These are phyloP conservation scores for Vulpes vulpes DNA, from an alignment of 2,113 vertebrate species.

Conservation along the genomic window DNA sequence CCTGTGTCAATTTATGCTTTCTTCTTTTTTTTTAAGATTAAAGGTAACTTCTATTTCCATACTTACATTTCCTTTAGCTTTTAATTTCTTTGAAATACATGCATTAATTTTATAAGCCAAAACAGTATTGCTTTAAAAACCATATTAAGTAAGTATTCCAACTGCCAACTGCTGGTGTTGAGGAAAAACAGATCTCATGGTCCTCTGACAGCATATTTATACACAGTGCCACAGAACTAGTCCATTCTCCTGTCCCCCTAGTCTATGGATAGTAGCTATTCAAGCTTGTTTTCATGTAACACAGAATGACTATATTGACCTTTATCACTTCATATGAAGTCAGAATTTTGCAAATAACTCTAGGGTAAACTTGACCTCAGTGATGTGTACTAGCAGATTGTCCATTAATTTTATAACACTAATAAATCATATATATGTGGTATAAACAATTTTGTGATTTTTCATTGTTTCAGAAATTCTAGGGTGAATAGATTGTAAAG, in stretches of 20 bases:
- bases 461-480: conserved; percentile 40
- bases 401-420: conserved; percentile 37
- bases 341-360: conserved; percentile 41
- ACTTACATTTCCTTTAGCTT: conserved; percentile 4
- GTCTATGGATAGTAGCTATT: not conserved
- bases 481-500: not conserved
- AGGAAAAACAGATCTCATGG: not conserved
- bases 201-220: not conserved
- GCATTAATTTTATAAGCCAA: conserved; percentile 19
- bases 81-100: not conserved
- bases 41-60: conserved; percentile 33
- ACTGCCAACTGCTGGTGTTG: not conserved
- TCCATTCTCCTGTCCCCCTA: not conserved
- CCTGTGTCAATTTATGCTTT: not conserved
- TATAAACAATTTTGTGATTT: conserved; percentile 20
- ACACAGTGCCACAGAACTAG: not conserved
- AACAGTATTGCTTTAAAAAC: not conserved
- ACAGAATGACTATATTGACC: not conserved
- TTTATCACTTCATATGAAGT: conserved; percentile 49
- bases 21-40: not conserved
- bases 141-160: not conserved
- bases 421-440: not conserved
- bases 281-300: conserved; percentile 28
- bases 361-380: not conserved
- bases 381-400: not conserved